Evolutionary conservation across 2,113 vertebrate genomes (phyloP).

Genomic region (Elephantulus edwardii): DNA sequence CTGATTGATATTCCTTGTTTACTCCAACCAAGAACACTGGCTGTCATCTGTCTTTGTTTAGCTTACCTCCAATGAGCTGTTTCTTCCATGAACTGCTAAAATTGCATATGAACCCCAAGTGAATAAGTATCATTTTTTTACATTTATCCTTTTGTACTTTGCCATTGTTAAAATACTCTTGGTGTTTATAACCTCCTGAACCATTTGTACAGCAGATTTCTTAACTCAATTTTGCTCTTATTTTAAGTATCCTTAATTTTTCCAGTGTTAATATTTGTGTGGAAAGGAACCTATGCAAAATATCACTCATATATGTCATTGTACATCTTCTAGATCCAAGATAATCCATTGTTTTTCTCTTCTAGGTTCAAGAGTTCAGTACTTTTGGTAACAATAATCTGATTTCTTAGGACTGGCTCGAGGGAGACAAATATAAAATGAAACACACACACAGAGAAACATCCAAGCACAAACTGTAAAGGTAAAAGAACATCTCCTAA

Average conservation of each 20-base stretch:
- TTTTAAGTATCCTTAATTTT: background rate
- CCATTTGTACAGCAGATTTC: background rate
- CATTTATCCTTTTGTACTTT: background rate
- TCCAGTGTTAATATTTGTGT: background rate
- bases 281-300: background rate
- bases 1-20: background rate
- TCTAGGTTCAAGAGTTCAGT: conserved; percentile 39
- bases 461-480: too few species aligned
- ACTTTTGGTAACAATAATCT: conserved; percentile 16
- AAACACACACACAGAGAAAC: conserved; percentile 9
- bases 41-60: background rate
- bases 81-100: background rate
- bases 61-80: background rate
- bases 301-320: background rate
- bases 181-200: background rate
- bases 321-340: background rate
- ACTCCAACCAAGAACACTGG: background rate
- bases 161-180: background rate
- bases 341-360: background rate
- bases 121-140: background rate
- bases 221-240: conserved; percentile 10
- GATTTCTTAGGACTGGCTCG: conserved; percentile 32
- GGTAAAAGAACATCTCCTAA: background rate
- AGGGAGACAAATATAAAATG: conserved; percentile 41
- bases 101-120: background rate